A percentile compares a stretch with the other conserved stretches of the same genome.
These are phyloP conservation scores for Macroramphosus scolopax DNA, from an alignment of 2,797 vertebrate species.

Conservation along the genomic window DNA sequence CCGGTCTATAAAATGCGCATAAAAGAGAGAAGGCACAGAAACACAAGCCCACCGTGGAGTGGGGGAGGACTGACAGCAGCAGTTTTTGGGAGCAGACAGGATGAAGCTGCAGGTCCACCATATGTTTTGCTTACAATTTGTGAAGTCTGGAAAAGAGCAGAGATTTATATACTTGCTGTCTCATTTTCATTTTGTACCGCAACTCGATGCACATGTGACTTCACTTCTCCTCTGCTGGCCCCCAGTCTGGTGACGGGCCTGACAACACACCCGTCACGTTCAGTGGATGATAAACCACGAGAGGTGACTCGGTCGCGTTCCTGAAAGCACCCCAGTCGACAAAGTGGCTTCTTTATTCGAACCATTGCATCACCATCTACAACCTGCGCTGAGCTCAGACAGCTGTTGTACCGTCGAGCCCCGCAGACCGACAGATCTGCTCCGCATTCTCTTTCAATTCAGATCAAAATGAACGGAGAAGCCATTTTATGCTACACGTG, in stretches of 20 bases:
- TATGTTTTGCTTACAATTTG: constrained; percentile 47
- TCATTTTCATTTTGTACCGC: constrained; percentile 32
- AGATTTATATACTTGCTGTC: constrained; percentile 21
- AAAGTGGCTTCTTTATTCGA: constrained; percentile 28
- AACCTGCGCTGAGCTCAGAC: constrained; percentile 32
- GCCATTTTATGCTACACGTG: constrained; percentile 46
- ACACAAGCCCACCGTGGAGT: constrained; percentile 70
- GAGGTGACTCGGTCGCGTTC: constrained; percentile 31
- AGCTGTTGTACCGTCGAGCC: constrained; percentile 26
- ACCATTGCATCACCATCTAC: constrained; percentile 20
- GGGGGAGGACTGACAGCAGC: constrained; percentile 65
- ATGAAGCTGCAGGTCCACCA: constrained; percentile 55
- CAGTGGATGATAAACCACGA: constrained; percentile 29
- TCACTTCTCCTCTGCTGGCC: constrained; percentile 16
- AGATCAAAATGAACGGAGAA: constrained; percentile 23
- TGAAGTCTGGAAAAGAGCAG: constrained; percentile 39
- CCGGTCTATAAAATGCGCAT: constrained; percentile 70
- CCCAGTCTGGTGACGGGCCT: constrained; percentile 14
- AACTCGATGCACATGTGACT: too few relatives aligned
- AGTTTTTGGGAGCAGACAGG: constrained; percentile 48
- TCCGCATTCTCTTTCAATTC: constrained; percentile 19
- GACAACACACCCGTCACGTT: constrained; percentile 38
- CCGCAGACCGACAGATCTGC: constrained; percentile 10
- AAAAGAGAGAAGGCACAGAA: constrained; percentile 82
- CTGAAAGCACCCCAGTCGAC: constrained; percentile 35